phyloP scores from a whole-genome alignment of 2,113 vertebrate species.

The Misgurnus anguillicaudatus region DNA sequence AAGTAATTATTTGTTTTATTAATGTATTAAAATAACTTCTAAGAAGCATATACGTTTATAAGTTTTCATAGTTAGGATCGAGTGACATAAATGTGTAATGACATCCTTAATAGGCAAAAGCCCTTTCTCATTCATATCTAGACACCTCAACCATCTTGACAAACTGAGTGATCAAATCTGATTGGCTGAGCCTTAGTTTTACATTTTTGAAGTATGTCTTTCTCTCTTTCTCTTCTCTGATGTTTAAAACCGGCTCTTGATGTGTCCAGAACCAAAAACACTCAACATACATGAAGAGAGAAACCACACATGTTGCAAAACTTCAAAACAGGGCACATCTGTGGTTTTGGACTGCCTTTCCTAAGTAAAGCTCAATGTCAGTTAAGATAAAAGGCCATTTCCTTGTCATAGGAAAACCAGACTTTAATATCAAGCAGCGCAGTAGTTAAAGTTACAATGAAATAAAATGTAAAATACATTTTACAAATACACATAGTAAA shows the following conservation, averaged over 20 bases:
- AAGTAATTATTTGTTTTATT: too few species aligned
- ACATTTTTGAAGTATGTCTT: neutral
- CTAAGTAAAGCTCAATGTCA: slow-evolving; percentile 6
- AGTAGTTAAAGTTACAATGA: neutral
- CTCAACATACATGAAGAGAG: slow-evolving; percentile 28
- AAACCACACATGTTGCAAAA: slow-evolving; percentile 36
- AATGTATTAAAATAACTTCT: too few species aligned
- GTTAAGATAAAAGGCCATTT: slow-evolving; percentile 27
- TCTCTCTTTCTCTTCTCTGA: slow-evolving; percentile 8
- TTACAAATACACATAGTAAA: too few species aligned
- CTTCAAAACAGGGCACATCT: slow-evolving; percentile 26
- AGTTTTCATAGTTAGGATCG: neutral
- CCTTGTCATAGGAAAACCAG: neutral
- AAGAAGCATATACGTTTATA: too few species aligned
- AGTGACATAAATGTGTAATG: neutral
- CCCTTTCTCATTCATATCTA: neutral
- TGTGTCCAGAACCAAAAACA: slow-evolving; percentile 16
- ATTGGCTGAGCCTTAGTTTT: neutral
- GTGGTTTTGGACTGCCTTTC: slow-evolving; percentile 38
- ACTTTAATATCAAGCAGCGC: neutral
- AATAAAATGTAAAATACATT: too few species aligned
- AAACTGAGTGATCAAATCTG: neutral
- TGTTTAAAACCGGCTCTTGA: slow-evolving; percentile 25
- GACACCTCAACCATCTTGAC: neutral
- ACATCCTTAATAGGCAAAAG: neutral